phyloP scores from a whole-genome alignment of 1,140 invertebrate genomes.

The Octopus sinensis region DNA sequence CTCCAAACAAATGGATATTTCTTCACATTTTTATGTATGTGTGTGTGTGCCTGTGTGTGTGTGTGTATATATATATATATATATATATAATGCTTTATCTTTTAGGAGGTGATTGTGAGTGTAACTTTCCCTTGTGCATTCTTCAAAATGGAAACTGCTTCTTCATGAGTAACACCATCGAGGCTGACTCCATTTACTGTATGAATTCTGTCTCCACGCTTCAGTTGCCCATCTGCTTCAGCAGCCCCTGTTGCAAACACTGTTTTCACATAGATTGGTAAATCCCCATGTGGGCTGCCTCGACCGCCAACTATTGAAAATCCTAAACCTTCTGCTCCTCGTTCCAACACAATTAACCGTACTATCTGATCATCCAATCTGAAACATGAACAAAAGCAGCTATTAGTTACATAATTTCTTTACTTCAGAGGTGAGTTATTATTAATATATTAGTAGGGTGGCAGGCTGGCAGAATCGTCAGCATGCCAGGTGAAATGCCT shows the following conservation, averaged over 20 bases:
- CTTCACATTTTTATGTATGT: too few species aligned
- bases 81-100: too few species aligned
- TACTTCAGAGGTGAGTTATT: too few species aligned
- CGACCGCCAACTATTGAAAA: conserved; percentile 79
- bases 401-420: too few species aligned
- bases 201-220: conserved; percentile 65
- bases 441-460: too few species aligned
- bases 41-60: too few species aligned
- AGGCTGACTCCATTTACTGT: conserved; percentile 61
- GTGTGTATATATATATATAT: too few species aligned
- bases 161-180: conserved; percentile 64
- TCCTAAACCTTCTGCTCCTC: conserved; percentile 72
- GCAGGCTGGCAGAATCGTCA: too few species aligned
- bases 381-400: background rate
- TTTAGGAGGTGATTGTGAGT: conserved; percentile 58
- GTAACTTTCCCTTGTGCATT: conserved; percentile 62
- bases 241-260: conserved; percentile 75
- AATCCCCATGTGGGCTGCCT: conserved; percentile 72
- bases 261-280: conserved; percentile 81
- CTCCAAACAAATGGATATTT: too few species aligned
- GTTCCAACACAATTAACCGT: conserved; percentile 60
- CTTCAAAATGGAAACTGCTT: conserved; percentile 64
- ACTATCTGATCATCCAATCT: conserved; percentile 1
- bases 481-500: too few species aligned
- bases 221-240: conserved; percentile 66